Base-by-base conservation (phyloP, 2,113 vertebrate genomes). In the Climacteris rufus region DNA sequence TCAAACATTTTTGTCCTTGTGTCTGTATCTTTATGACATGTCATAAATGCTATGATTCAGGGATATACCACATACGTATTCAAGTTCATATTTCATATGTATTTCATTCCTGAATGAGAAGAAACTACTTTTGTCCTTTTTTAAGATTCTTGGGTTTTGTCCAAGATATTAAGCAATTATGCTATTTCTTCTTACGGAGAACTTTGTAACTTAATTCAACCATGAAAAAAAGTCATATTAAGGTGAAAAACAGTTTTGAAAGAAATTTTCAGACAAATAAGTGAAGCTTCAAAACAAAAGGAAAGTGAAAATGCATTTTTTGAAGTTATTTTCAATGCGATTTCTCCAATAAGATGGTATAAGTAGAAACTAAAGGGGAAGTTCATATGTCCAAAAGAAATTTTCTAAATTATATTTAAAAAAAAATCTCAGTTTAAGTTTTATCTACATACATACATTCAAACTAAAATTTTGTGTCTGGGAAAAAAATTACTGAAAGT, bases 361-460 rank as follows among this genome's bases (percentile, higher is more conserved):
- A 50, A 74, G 3, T 9, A 4, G 10, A 94, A 11, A 60, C 7
- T 53, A 75, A 47, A 33, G 2, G 6, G 6, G 14, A 86, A 68
- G 30, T 19, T 64, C 0, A 1, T 16, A 30, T 42, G 56, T 57
- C 3, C 17, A 30, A 33, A 64, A 23, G 15, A 86, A 56, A 60
- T 13, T 9, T 64, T 17, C 50, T 50, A 44, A 39, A 21, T 54
- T 61, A 30, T 54, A 49, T 42, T 6, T 42, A 68, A 39, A 59
- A 9, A 59, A 9, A 0, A 0, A 28, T 5, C 4, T 42, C 3
- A 50, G 3, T 14, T 54, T 31, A 21, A 57, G 9, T 31, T 86
- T 64, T 72, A 60, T 61, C 13, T 22, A 70, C 81, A 57, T 30
- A 33, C 1, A 37, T 45, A 28, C 10, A 64, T 52, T 35, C 7